Evolutionary conservation across 2,797 vertebrate genomes (phyloP).

Genomic region (Thunnus albacares): DNA sequence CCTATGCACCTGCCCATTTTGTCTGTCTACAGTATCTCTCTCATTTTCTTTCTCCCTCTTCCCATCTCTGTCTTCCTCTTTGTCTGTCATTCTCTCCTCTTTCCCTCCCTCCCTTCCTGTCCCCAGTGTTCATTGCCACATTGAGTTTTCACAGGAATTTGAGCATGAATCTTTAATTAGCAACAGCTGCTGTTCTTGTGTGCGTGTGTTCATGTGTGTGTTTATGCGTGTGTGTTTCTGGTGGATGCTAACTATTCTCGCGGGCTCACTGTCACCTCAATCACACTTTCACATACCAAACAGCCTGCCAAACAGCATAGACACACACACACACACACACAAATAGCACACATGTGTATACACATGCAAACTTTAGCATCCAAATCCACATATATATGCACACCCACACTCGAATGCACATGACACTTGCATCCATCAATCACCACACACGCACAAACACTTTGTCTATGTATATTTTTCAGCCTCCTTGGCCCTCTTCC

Average conservation of each 20-base stretch:
- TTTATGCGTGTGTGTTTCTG: constrained; percentile 51
- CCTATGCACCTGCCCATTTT: not conserved
- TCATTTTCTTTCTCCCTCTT: constrained; percentile 10
- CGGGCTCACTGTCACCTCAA: constrained; percentile 77
- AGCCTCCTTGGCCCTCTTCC: constrained; percentile 44
- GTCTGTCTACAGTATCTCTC: not conserved
- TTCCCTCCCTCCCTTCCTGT: constrained; percentile 55
- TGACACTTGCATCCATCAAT: constrained; percentile 48
- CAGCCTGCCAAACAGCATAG: constrained; percentile 53
- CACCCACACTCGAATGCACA: constrained; percentile 45
- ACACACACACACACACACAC: not conserved
- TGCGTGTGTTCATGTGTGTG: constrained; percentile 33
- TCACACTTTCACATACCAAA: constrained; percentile 72
- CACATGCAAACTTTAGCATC: constrained; percentile 42
- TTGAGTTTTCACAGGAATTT: constrained; percentile 90
- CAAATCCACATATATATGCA: constrained; percentile 42
- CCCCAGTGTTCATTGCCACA: constrained; percentile 82
- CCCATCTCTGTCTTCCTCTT: constrained; percentile 14
- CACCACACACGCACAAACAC: constrained; percentile 2
- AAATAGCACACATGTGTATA: constrained; percentile 4
- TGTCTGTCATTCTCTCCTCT: constrained; percentile 36
- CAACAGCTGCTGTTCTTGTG: constrained; percentile 84
- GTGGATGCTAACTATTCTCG: constrained; percentile 77
- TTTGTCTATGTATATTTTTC: constrained; percentile 44
- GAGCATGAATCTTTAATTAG: constrained; percentile 92